phyloP scores from a whole-genome alignment of 2,888 invertebrate genomes.

The Keiferia lycopersicella region DNA sequence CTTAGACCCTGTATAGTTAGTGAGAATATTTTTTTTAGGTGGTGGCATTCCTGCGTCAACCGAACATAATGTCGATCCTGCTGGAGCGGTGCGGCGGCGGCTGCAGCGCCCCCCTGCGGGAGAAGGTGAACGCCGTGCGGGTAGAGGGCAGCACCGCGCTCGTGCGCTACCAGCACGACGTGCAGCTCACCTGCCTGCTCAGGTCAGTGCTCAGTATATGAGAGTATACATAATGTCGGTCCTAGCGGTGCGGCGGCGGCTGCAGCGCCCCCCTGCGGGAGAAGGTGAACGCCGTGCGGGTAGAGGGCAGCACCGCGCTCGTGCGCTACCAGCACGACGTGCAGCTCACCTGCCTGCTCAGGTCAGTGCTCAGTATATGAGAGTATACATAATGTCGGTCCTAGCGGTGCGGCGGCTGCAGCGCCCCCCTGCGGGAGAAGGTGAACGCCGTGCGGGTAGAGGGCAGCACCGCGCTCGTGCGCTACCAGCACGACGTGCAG shows the following conservation, averaged over 20 bases:
- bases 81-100: constrained; percentile 88
- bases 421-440: no score
- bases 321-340: constrained; percentile 94
- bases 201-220: constrained; percentile 91
- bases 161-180: constrained; percentile 93
- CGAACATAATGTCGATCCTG: constrained; percentile 95
- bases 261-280: no score
- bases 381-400: no score
- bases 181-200: constrained; percentile 95
- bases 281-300: constrained; percentile 88
- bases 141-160: constrained; percentile 94
- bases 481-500: no score
- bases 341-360: constrained; percentile 90
- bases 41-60: constrained; percentile 96
- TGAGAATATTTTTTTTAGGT: no score
- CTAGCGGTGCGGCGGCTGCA: no score
- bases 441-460: no score
- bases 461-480: no score
- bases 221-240: no score
- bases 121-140: constrained; percentile 93
- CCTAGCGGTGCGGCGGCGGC: no score
- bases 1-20: no score
- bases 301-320: constrained; percentile 93
- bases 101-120: constrained; percentile 84
- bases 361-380: no score